phyloP scores from a whole-genome alignment of 2,888 invertebrate genomes.

The Dasypolia templi region DNA sequence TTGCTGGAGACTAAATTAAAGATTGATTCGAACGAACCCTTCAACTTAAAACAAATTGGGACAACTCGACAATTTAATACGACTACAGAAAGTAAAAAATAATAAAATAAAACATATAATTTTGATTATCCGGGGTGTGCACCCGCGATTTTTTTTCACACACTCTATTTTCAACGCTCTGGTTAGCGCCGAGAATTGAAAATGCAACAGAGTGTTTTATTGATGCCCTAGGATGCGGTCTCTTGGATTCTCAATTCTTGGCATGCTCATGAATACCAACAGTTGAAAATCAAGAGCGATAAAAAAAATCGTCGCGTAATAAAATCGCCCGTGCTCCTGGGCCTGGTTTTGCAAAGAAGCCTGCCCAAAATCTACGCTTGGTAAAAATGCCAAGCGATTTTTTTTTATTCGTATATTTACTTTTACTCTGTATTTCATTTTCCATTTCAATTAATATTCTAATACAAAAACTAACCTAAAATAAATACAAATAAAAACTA shows the following conservation, averaged over 20 bases:
- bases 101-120: background rate
- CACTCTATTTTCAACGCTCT: background rate
- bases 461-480: background rate
- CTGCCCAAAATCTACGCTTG: background rate
- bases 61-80: background rate
- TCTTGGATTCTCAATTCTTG: background rate
- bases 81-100: no score
- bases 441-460: background rate
- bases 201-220: no score
- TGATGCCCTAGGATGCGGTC: background rate
- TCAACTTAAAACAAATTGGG: no score
- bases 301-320: background rate
- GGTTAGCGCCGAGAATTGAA: no score
- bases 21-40: background rate
- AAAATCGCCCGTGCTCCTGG: background rate
- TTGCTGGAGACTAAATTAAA: background rate
- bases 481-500: background rate
- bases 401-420: background rate
- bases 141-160: background rate
- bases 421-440: background rate
- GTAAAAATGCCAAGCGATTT: background rate
- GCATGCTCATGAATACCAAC: rapidly evolving
- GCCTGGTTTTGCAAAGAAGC: background rate
- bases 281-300: background rate
- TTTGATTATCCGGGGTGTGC: background rate